A percentile compares a stretch with the other conserved stretches of the same genome.
Evolutionary conservation across 1,140 invertebrate genomes (phyloP).

Genomic region (Marisa cornuarietis): DNA sequence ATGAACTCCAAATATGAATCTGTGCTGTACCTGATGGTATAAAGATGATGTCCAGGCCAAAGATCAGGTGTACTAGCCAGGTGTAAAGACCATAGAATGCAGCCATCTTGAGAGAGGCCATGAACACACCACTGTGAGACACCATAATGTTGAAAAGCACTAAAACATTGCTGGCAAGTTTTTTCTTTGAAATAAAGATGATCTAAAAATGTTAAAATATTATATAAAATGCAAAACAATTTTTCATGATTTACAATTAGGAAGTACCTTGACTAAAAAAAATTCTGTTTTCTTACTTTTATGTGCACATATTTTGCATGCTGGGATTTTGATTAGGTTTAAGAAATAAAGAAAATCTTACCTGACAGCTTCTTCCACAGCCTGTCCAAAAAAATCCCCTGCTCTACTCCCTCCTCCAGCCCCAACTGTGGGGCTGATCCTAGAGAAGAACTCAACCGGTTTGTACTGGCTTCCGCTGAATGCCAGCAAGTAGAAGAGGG

Average conservation of each 20-base stretch:
- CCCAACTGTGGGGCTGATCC: slow-evolving; percentile 71
- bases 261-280: no score
- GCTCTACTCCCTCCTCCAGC: slow-evolving; percentile 19
- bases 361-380: slow-evolving; percentile 75
- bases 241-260: no score
- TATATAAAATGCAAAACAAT: no score
- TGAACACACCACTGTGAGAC: slow-evolving; percentile 76
- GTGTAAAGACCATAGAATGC: slow-evolving; percentile 98
- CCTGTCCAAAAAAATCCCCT: slow-evolving; percentile 76
- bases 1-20: no score
- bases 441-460: slow-evolving; percentile 85
- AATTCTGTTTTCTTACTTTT: no score
- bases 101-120: slow-evolving; percentile 95
- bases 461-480: slow-evolving; percentile 90
- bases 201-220: no score
- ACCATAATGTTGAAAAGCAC: not conserved
- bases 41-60: slow-evolving; percentile 94
- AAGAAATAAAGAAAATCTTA: slow-evolving; percentile 20
- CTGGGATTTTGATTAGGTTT: no score
- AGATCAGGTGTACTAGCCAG: slow-evolving; percentile 95
- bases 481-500: slow-evolving; percentile 92
- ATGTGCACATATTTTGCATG: no score
- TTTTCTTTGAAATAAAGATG: no score
- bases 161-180: not conserved
- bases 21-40: slow-evolving; percentile 80